Evolutionary conservation across 37 sponge, comb jelly and placozoan species (phyloP).

Genomic region (Spongilla lacustris): DNA sequence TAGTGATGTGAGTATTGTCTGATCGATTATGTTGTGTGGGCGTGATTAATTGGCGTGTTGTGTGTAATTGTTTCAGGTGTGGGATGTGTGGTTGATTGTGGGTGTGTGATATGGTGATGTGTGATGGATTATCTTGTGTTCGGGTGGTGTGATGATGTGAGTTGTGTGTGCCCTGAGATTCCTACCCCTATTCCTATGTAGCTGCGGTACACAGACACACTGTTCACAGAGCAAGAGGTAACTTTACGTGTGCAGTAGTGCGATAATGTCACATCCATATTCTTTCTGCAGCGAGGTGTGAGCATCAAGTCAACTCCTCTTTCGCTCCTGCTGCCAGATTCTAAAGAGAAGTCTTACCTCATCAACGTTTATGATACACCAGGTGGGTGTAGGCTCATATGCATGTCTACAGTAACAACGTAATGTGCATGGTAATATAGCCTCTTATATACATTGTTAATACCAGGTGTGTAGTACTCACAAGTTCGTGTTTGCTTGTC

Average conservation of each 20-base stretch:
- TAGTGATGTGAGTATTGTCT: too few species aligned
- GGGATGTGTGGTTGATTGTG: too few species aligned
- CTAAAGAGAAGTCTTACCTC: constrained; percentile 88
- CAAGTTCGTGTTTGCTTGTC: too few species aligned
- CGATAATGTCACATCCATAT: too few species aligned
- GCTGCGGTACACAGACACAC: constrained; percentile 94
- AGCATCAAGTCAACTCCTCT: constrained; percentile 92
- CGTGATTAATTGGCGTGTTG: too few species aligned
- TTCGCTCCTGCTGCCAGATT: constrained; percentile 79
- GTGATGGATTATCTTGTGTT: too few species aligned
- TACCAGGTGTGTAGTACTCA: too few species aligned
- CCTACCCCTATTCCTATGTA: background rate
- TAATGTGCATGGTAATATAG: background rate
- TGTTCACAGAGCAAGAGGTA: constrained; percentile 96
- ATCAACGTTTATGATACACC: constrained; percentile 95
- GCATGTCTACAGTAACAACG: background rate
- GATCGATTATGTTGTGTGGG: too few species aligned
- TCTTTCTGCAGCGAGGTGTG: constrained; percentile 68
- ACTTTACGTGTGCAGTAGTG: too few species aligned
- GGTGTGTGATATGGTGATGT: too few species aligned
- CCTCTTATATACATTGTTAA: too few species aligned
- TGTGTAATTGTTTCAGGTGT: too few species aligned
- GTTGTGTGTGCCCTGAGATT: background rate
- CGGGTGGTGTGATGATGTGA: background rate
- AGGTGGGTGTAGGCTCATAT: constrained; percentile 64